Conservation (phyloP, 2,797 vertebrate genomes). For the Hippoglossus hippoglossus region DNA sequence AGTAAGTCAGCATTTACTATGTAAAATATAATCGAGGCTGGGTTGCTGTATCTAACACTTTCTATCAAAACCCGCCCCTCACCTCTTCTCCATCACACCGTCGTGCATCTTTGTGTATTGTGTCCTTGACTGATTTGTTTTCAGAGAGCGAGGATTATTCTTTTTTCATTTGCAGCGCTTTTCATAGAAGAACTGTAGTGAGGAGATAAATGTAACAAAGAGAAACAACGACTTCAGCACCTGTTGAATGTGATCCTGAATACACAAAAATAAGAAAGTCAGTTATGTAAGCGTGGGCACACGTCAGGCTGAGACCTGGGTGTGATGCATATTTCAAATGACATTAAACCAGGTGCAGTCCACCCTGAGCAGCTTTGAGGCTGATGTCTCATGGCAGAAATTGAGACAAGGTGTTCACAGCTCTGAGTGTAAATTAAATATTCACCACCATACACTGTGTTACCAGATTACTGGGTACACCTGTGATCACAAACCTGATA, state of each 20-base stretch:
- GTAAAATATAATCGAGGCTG: background rate
- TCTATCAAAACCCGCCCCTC: no score
- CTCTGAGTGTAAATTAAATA: conserved; percentile 35
- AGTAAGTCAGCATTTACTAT: conserved; percentile 3
- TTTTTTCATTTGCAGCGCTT: no score
- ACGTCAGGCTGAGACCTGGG: background rate
- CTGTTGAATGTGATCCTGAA: conserved; percentile 28
- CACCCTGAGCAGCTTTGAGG: conserved; percentile 26
- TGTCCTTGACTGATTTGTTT: conserved; percentile 23
- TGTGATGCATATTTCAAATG: conserved; percentile 47
- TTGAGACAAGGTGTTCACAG: conserved; percentile 41
- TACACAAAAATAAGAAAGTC: conserved; percentile 17
- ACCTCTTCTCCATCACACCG: background rate
- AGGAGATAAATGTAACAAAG: no score
- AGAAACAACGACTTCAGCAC: background rate
- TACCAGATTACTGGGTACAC: background rate
- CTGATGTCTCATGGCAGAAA: conserved; percentile 45
- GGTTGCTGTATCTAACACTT: background rate
- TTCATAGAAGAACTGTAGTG: no score
- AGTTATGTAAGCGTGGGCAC: conserved; percentile 13
- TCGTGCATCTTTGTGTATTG: background rate
- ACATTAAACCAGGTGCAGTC: conserved; percentile 33
- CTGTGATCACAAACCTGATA: background rate
- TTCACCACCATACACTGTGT: conserved; percentile 1
- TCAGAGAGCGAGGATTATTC: background rate